Base-by-base conservation (phyloP, 2,888 invertebrate species). In the Macaria notata region DNA sequence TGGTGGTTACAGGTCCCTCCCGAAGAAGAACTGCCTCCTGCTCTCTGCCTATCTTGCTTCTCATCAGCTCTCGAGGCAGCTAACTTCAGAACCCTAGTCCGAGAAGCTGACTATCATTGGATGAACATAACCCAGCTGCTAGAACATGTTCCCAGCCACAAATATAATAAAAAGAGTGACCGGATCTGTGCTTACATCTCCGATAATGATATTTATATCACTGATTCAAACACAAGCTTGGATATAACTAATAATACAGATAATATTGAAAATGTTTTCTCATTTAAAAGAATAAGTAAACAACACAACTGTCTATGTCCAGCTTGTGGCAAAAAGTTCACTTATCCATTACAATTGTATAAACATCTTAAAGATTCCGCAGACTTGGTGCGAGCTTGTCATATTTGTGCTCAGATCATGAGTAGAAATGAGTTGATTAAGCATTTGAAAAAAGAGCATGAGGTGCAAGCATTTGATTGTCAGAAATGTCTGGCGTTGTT, bases 1-100 rank as follows among this genome's bases (percentile, higher is more conserved):
- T 71, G 74, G 78, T 88, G 84, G 81, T 88, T 89, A 74, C 89
- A 89, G 90, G 84, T 89, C 73, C 72, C 38, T 71, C 60, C 71
- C 65, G 81, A 82, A 36, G 82, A 76, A 49, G 81, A 74, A 65
- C 78, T 88, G 70, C 89, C 90, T 4, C 58, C 74, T n/a, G 80
- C 80, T 55, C 74, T 89, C 52, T 89, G 88, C 75, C 63, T 78
- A 7, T 19, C 68, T 49, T 90, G 89, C 75, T 79, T 76, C 30
- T 56, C 68, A 41, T 75, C 81, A 4, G 80, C 82, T 29, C 59
- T 79, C 51, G 74, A 76, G 44, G 86, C 86, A 7, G 86, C 79
- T 0, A 72, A 78, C 56, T 88, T 89, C 77, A 75, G 81, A 41
- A 68, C 63, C 9, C 66, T 82, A 29, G 88, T 85, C 70, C 75